Conservation (phyloP, 92 coral and sea anemone species). For the Siderastrea siderea region DNA sequence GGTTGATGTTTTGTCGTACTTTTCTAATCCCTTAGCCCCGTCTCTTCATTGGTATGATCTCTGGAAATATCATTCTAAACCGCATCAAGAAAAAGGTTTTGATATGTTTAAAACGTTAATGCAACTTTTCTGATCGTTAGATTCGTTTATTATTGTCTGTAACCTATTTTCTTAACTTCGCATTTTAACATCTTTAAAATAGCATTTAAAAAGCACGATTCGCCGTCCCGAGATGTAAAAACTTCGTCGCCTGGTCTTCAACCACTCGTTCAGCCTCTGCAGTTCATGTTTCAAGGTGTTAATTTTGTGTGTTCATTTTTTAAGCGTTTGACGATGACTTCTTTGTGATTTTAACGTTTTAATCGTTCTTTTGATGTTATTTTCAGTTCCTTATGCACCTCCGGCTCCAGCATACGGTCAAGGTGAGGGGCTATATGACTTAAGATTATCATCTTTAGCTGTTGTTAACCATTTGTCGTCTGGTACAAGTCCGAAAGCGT, state of each 20-base stretch:
- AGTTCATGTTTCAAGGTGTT: conserved; percentile 33
- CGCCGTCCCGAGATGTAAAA: neutral
- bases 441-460: neutral
- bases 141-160: neutral
- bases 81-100: conserved; percentile 70
- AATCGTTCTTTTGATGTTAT: neutral
- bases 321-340: neutral
- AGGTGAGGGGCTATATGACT: conserved; percentile 8
- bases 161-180: neutral
- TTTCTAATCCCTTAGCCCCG: conserved; percentile 55
- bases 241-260: conserved; percentile 32
- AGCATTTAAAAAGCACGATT: conserved; percentile 11
- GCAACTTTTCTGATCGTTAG: neutral
- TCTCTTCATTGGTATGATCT: conserved; percentile 68
- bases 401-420: conserved; percentile 35
- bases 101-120: neutral
- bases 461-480: no score
- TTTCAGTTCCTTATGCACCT: conserved; percentile 29
- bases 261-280: conserved; percentile 16
- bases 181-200: neutral
- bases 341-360: neutral
- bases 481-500: no score
- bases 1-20: conserved; percentile 3
- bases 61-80: conserved; percentile 70
- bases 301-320: neutral